These are phyloP conservation scores for Haliclona indistincta DNA, from an alignment of 37 sponge, comb jelly and placozoan genomes.

Conservation along the genomic window DNA sequence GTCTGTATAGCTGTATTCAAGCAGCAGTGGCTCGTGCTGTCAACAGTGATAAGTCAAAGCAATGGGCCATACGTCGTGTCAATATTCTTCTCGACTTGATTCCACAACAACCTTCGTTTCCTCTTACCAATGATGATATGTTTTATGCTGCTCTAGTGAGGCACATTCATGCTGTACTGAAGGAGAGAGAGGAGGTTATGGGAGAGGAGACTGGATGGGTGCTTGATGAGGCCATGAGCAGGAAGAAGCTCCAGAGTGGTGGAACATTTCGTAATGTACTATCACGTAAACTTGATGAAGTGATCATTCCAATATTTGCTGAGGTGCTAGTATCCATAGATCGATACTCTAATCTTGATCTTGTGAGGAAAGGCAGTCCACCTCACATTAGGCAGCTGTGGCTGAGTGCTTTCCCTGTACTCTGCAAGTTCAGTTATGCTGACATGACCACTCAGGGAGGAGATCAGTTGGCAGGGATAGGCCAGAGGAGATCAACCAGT, in stretches of 20 bases:
- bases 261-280: slow-evolving; percentile 67
- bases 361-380: slow-evolving; percentile 11
- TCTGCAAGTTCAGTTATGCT: slow-evolving; percentile 17
- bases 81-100: slow-evolving; percentile 24
- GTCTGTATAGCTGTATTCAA: slow-evolving; percentile 50
- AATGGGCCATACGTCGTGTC: slow-evolving; percentile 30
- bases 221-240: slow-evolving; percentile 52
- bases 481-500: slow-evolving; percentile 1
- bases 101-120: slow-evolving; percentile 12
- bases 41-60: slow-evolving; percentile 20
- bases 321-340: slow-evolving; percentile 64
- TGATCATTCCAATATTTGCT: slow-evolving; percentile 56
- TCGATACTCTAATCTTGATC: slow-evolving; percentile 54
- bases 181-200: slow-evolving; percentile 44
- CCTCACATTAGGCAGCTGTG: not conserved
- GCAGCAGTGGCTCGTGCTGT: slow-evolving; percentile 48
- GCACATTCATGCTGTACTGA: slow-evolving; percentile 35
- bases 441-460: not conserved
- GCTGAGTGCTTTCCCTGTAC: not conserved
- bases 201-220: slow-evolving; percentile 47
- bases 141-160: slow-evolving; percentile 62
- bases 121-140: not conserved
- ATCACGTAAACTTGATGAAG: slow-evolving; percentile 54
- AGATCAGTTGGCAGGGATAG: not conserved
- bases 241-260: slow-evolving; percentile 47